Percentiles rank a stretch among this genome's conserved stretches.
phyloP scores from a whole-genome alignment of 2,888 invertebrate species.

The Holacanthella duospinosa region DNA sequence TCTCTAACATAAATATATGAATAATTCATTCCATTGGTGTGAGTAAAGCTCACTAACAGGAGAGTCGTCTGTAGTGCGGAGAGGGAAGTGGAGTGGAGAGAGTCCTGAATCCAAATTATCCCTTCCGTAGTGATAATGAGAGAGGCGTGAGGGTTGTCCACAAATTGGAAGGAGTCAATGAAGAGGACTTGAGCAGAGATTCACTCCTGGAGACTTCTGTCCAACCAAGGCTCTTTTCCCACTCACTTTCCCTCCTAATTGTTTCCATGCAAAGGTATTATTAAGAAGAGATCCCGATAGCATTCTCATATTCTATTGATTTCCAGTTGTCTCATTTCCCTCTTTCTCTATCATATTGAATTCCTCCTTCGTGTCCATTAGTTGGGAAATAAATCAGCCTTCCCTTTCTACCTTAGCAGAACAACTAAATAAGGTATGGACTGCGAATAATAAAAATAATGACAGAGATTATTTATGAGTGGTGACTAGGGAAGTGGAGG shows the following conservation, averaged over 20 bases:
- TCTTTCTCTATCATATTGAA: neutral
- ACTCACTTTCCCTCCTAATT: neutral
- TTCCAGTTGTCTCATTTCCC: neutral
- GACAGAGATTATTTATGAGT: conserved; percentile 3
- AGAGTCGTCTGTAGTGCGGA: neutral
- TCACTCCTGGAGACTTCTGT: neutral
- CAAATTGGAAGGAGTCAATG: neutral
- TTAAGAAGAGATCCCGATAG: neutral
- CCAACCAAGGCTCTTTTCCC: too few species aligned
- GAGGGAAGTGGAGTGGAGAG: neutral
- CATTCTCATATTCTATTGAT: neutral
- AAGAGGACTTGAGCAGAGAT: too few species aligned
- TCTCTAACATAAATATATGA: neutral
- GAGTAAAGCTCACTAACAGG: neutral
- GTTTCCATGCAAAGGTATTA: neutral
- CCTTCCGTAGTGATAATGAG: neutral
- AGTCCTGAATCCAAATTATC: neutral
- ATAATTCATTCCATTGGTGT: conserved; percentile 4
- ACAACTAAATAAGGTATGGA: neutral
- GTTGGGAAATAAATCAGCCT: neutral
- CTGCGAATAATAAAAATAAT: neutral
- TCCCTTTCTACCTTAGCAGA: neutral
- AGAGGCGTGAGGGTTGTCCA: neutral
- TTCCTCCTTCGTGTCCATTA: conserved; percentile 3
- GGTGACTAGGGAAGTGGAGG: neutral